These are phyloP conservation scores for Epirrhoe alternata DNA, from an alignment of 2,888 invertebrate genomes.

Conservation along the genomic window DNA sequence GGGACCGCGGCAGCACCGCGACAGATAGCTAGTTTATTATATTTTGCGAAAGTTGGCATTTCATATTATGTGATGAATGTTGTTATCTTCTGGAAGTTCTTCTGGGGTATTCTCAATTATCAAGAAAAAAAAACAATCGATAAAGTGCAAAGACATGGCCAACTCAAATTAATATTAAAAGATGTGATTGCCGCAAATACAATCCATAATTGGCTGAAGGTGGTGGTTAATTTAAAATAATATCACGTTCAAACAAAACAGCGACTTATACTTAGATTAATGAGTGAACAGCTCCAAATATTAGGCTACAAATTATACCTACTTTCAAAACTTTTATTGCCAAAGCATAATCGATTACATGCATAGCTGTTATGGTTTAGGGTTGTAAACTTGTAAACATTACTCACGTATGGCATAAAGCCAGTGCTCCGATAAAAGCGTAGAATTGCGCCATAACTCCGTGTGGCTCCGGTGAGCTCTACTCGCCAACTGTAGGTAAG, in stretches of 20 bases:
- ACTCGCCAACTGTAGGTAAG: constrained; percentile 54
- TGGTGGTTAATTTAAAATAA: not conserved
- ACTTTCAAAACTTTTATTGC: not conserved
- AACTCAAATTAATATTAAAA: not conserved
- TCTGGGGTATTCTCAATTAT: too few species aligned
- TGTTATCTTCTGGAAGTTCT: too few species aligned
- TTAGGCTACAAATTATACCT: not conserved
- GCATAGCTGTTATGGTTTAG: constrained; percentile 39
- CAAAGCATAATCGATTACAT: constrained; percentile 8
- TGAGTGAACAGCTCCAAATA: not conserved
- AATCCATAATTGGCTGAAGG: not conserved
- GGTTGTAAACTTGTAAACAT: constrained; percentile 46
- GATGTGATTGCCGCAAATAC: not conserved
- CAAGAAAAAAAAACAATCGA: too few species aligned
- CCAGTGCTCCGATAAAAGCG: constrained; percentile 64
- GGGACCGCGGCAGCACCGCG: too few species aligned
- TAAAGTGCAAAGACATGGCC: not conserved
- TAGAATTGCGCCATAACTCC: constrained; percentile 57
- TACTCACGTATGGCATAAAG: constrained; percentile 73
- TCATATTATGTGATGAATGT: too few species aligned
- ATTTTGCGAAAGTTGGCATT: too few species aligned
- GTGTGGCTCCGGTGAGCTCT: constrained; percentile 57
- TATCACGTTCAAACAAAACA: not conserved
- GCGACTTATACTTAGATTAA: not conserved
- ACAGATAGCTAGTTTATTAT: too few species aligned